Evolutionary conservation across 2,113 vertebrate species (phyloP), one percentile per base, ranked within the genome.

Genomic region (Pachycephala philippinensis): DNA sequence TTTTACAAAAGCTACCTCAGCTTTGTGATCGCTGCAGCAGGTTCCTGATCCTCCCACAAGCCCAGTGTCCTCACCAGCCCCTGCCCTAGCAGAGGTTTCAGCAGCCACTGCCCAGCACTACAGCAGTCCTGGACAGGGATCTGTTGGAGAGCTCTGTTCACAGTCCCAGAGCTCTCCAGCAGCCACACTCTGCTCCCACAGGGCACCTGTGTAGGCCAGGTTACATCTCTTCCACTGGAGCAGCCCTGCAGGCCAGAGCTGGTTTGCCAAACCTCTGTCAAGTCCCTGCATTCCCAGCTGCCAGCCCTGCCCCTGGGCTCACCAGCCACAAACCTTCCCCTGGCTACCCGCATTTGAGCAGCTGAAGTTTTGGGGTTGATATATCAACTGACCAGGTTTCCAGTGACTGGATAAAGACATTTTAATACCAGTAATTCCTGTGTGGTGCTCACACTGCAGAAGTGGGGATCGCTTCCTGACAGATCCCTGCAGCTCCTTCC

Each of bases 401-500:
- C 64, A 40, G 26, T 28, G 52, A 49, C 5, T 22, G 10, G 3
- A 20, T 2, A 20, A n/a, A 16, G 27, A 69, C 8, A 20, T 18
- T 27, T 56, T 11, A 56, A 17, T 42, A 18, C 6, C 70, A 10
- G 23, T 6, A 45, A 69, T 47, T 88, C 47, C 57, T 30, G 13
- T 4, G 1, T 3, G 13, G 60, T 15, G 27, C 9, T 50, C 45
- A 26, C 0, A 0, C 2, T 37, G 50, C 47, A 49, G 15, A 24
- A 65, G 15, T 30, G 40, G 35, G 22, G 37, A 21, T 72, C 30
- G 39, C 18, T 49, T 68, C 59, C 57, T 42, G 27, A 28, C 27
- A 14, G 28, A 30, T 4, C n/a, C 53, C 75, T 35, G 66, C 47
- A 37, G 42, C 52, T 63, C 40, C 57, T 50, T 50, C 39, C 35